phyloP scores from a whole-genome alignment of 2,888 invertebrate genomes.

The Marronus borbonicus region DNA sequence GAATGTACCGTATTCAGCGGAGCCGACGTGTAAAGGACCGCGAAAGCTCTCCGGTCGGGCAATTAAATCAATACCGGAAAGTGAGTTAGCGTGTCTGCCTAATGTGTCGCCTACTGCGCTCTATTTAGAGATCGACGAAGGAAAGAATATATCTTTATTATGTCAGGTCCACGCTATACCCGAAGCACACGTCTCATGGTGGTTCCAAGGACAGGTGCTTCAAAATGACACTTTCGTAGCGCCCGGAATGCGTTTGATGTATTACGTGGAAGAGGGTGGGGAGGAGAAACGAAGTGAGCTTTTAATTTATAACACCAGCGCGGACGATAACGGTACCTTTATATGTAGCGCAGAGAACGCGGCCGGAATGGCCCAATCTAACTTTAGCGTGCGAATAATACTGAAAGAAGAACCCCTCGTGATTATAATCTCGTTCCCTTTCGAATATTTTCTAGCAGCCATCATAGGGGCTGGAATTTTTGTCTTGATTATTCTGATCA shows the following conservation, averaged over 20 bases:
- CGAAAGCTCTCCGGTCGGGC: constrained; percentile 77
- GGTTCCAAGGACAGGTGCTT: constrained; percentile 85
- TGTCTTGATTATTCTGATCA: constrained; percentile 77
- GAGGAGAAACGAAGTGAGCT: constrained; percentile 85
- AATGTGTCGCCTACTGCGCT: constrained; percentile 83
- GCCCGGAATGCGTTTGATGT: constrained; percentile 79
- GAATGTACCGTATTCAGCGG: constrained; percentile 83
- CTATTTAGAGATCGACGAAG: constrained; percentile 84
- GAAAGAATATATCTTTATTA: constrained; percentile 86
- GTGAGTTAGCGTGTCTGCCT: constrained; percentile 87
- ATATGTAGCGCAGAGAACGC: constrained; percentile 89
- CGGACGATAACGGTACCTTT: constrained; percentile 89
- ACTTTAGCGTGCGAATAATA: constrained; percentile 85
- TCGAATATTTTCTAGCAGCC: constrained; percentile 81
- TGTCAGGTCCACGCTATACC: constrained; percentile 88
- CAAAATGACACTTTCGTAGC: constrained; percentile 83
- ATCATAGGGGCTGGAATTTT: constrained; percentile 79
- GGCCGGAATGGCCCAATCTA: constrained; percentile 84
- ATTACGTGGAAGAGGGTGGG: constrained; percentile 80
- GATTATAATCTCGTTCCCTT: constrained; percentile 72
- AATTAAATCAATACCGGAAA: constrained; percentile 78
- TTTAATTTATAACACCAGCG: constrained; percentile 83
- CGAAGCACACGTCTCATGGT: constrained; percentile 87
- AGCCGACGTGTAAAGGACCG: constrained; percentile 85
- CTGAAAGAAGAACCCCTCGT: constrained; percentile 78